Evolutionary conservation across 2,797 vertebrate species (phyloP).

Genomic region (Scleropages formosus): DNA sequence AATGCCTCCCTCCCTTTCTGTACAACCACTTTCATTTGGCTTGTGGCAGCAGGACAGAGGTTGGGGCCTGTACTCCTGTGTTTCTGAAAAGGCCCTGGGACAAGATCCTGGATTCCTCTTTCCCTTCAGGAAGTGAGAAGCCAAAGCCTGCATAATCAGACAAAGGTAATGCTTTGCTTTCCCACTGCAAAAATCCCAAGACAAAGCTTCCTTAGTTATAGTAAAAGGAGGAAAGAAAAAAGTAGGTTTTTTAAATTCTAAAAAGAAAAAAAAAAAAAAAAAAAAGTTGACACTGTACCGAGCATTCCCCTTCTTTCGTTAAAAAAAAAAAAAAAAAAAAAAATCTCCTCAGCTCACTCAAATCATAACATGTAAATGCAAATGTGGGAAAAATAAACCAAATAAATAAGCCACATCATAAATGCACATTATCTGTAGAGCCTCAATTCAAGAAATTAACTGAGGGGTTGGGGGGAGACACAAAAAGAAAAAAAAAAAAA

Average conservation of each 20-base stretch:
- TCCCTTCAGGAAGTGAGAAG: background rate
- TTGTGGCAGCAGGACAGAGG: too few relatives aligned
- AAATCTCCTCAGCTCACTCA: background rate
- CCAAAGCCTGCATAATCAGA: background rate
- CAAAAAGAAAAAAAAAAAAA: too few relatives aligned
- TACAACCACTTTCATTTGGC: too few relatives aligned
- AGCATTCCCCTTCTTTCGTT: background rate
- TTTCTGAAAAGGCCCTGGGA: too few relatives aligned
- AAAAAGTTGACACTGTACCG: constrained; percentile 8
- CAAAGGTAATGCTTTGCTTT: too few relatives aligned
- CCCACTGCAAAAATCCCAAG: background rate
- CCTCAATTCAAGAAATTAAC: background rate
- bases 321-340: background rate
- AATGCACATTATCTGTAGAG: background rate
- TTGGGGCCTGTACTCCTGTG: too few relatives aligned
- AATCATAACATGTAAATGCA: constrained; percentile 21
- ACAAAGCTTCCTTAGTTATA: background rate
- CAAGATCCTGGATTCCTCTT: background rate
- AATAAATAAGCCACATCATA: constrained; percentile 19
- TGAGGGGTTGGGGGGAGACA: too few relatives aligned
- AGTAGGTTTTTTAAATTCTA: too few relatives aligned
- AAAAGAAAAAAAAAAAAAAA: background rate
- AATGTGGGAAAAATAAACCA: constrained; percentile 15
- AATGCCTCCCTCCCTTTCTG: too few relatives aligned
- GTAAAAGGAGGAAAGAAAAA: constrained; percentile 14